Percentiles rank a stretch among this genome's conserved stretches.
phyloP scores from a whole-genome alignment of 2,888 invertebrate genomes.

The Temnothorax ravouxi region DNA sequence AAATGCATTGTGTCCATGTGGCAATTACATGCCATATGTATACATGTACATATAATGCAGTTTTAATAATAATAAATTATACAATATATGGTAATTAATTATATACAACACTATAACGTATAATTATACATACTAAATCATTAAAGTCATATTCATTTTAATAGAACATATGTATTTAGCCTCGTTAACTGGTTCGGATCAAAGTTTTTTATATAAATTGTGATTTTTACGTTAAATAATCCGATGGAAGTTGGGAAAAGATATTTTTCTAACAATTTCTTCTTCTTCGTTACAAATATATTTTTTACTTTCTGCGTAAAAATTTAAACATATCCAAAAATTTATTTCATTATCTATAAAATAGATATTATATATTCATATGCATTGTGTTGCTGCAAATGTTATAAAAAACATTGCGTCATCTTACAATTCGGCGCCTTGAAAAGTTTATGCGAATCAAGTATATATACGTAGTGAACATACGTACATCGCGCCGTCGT shows the following conservation, averaged over 20 bases:
- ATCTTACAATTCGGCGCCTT: slow-evolving; percentile 58
- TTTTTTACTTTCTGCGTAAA: not conserved
- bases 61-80: not conserved
- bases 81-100: not conserved
- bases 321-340: not conserved
- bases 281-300: not conserved
- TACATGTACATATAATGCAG: not conserved
- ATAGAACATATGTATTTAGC: not conserved
- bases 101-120: not conserved
- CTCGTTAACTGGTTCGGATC: not conserved
- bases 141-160: not conserved
- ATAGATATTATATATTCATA: not conserved
- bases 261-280: not conserved
- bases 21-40: not conserved
- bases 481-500: slow-evolving; percentile 55
- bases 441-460: slow-evolving; percentile 74
- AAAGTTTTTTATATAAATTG: not conserved
- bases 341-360: not conserved
- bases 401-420: not conserved
- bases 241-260: too few relatives aligned
- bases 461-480: slow-evolving; percentile 63
- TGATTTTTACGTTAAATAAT: slow-evolving; percentile 1
- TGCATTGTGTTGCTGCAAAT: not conserved
- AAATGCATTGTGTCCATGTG: not conserved
- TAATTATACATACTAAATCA: not conserved